A percentile compares a stretch with the other conserved stretches of the same genome.
phyloP scores from a whole-genome alignment of 2,888 invertebrate genomes.

The Elegia similella region DNA sequence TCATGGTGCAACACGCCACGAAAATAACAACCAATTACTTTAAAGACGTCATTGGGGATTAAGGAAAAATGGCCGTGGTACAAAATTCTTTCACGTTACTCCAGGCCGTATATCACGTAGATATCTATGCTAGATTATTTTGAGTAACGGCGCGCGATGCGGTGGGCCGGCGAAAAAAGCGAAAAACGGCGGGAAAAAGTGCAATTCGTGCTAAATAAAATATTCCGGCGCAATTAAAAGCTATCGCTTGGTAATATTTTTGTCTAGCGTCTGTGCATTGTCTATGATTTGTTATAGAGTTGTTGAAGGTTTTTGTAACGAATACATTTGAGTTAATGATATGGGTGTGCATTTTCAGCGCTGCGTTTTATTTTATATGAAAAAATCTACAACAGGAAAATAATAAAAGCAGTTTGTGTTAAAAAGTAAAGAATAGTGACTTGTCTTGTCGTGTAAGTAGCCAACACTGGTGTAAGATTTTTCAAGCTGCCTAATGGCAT shows the following conservation, averaged over 20 bases:
- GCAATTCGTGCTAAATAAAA: slow-evolving; percentile 69
- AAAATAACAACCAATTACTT: slow-evolving; percentile 24
- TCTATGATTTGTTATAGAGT: slow-evolving; percentile 13
- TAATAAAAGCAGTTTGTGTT: no score
- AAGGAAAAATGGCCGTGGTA: slow-evolving; percentile 48
- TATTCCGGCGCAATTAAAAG: slow-evolving; percentile 75
- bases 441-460: no score
- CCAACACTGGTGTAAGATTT: no score
- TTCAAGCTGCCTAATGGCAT: no score
- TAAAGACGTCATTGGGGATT: slow-evolving; percentile 44
- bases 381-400: no score
- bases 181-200: slow-evolving; percentile 52
- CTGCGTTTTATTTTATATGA: not conserved
- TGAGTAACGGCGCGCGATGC: slow-evolving; percentile 66
- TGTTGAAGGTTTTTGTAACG: not conserved
- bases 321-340: not conserved
- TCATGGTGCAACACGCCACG: slow-evolving; percentile 21
- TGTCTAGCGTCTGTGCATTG: slow-evolving; percentile 16
- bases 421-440: no score
- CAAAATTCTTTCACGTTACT: slow-evolving; percentile 57
- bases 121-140: slow-evolving; percentile 77
- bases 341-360: not conserved
- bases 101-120: slow-evolving; percentile 66
- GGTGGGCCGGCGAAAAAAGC: slow-evolving; percentile 30
- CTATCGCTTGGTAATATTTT: slow-evolving; percentile 29